phyloP scores from a whole-genome alignment of 2,888 invertebrate genomes.

The Andrena fulva region DNA sequence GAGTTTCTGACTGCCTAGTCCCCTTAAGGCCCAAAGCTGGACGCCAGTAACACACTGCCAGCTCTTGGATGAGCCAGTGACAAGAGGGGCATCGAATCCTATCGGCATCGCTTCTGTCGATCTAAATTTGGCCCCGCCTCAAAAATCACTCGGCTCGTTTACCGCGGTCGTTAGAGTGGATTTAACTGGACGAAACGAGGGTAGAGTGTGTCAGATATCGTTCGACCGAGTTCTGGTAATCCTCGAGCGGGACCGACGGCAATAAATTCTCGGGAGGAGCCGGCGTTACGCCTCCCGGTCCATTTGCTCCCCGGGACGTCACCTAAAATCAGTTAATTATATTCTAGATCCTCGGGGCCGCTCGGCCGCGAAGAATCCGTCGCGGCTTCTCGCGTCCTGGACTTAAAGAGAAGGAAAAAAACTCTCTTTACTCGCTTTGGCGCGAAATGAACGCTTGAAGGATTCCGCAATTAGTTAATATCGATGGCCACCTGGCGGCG shows the following conservation, averaged over 20 bases:
- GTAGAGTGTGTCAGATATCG: constrained; percentile 69
- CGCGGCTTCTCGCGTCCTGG: not conserved
- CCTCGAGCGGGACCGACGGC: constrained; percentile 55
- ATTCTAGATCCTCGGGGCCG: constrained; percentile 28
- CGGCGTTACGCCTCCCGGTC: constrained; percentile 47
- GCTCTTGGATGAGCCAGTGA: too few species aligned
- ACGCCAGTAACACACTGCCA: too few species aligned
- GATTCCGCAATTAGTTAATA: too few species aligned
- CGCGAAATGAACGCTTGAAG: too few species aligned
- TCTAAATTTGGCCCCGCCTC: constrained; percentile 37
- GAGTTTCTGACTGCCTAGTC: too few species aligned
- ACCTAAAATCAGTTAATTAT: constrained; percentile 73
- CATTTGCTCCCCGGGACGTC: constrained; percentile 60
- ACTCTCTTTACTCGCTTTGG: too few species aligned
- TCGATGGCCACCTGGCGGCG: too few species aligned
- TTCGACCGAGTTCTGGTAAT: constrained; percentile 68
- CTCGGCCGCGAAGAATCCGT: not conserved
- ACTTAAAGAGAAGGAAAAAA: not conserved
- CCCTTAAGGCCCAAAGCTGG: too few species aligned
- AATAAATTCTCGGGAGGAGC: constrained; percentile 66
- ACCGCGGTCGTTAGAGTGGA: constrained; percentile 65
- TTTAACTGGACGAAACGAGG: constrained; percentile 60
- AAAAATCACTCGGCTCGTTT: constrained; percentile 59
- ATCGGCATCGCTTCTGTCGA: constrained; percentile 24
- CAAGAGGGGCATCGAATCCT: not conserved